Percentiles rank a stretch among this genome's conserved stretches.
phyloP scores from a whole-genome alignment of 2,797 vertebrate genomes.

The Paramormyrops hopkinsi region DNA sequence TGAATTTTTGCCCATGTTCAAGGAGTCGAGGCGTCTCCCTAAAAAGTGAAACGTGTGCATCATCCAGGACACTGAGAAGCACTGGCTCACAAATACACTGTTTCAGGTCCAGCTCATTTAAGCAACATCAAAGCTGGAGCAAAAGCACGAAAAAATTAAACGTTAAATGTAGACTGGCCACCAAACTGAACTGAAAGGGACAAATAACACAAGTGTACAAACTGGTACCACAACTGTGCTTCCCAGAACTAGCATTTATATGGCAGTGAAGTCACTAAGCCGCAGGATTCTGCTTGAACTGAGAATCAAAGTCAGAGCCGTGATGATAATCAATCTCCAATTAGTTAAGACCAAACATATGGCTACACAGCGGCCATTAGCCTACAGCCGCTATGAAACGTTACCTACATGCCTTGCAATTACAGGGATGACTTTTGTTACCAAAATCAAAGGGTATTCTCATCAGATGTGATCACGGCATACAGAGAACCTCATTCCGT shows the following conservation, averaged over 20 bases:
- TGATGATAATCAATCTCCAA: neutral
- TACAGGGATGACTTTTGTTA: neutral
- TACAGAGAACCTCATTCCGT: neutral
- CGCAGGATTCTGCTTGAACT: neutral
- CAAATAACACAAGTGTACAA: neutral
- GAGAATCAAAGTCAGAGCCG: neutral
- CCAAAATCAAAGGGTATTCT: neutral
- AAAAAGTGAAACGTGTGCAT: neutral
- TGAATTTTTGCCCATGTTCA: neutral
- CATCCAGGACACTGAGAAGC: neutral
- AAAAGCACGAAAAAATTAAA: neutral
- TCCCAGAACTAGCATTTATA: neutral
- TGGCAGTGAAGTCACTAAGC: neutral
- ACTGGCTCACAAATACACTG: neutral
- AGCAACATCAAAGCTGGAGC: neutral
- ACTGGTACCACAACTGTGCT: neutral
- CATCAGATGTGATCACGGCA: neutral
- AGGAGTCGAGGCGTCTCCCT: neutral
- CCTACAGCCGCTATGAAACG: neutral
- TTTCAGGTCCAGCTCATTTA: neutral
- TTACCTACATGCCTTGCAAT: neutral
- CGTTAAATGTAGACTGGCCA: neutral
- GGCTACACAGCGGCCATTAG: neutral
- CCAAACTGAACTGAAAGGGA: neutral
- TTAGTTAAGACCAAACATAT: neutral